These are phyloP conservation scores for Drosophila atripex DNA, from an alignment of 2,888 invertebrate genomes.

Conservation along the genomic window DNA sequence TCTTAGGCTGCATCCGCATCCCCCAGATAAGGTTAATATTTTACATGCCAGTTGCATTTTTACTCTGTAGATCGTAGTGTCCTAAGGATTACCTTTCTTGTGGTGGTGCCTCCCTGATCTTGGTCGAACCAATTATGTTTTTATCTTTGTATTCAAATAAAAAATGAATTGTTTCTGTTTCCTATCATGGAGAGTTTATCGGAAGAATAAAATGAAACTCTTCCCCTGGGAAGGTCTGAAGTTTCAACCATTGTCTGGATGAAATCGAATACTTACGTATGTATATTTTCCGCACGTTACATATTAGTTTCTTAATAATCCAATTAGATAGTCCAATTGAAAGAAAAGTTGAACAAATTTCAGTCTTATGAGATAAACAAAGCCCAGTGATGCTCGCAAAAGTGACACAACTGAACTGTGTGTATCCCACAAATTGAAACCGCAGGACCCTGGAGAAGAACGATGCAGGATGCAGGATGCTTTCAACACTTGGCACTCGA, in stretches of 20 bases:
- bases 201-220: not conserved
- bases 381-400: conserved; percentile 83
- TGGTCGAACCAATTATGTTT: conserved; percentile 57
- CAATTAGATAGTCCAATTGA: not conserved
- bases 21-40: conserved; percentile 12
- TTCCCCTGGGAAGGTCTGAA: no score
- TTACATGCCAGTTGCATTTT: conserved; percentile 68
- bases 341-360: conserved; percentile 51
- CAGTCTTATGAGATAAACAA: conserved; percentile 83
- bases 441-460: not conserved
- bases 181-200: not conserved
- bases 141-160: not conserved
- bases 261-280: not conserved
- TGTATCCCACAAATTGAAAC: conserved; percentile 83
- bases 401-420: conserved; percentile 82
- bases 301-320: not conserved
- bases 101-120: conserved; percentile 51
- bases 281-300: not conserved
- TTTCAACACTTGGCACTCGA: not conserved
- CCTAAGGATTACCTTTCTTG: conserved; percentile 49
- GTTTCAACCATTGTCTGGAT: no score
- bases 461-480: not conserved
- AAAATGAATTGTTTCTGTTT: not conserved
- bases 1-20: conserved; percentile 56
- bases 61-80: conserved; percentile 51